phyloP scores from a whole-genome alignment of 2,888 invertebrate species.

The Alentia gelatinosa region DNA sequence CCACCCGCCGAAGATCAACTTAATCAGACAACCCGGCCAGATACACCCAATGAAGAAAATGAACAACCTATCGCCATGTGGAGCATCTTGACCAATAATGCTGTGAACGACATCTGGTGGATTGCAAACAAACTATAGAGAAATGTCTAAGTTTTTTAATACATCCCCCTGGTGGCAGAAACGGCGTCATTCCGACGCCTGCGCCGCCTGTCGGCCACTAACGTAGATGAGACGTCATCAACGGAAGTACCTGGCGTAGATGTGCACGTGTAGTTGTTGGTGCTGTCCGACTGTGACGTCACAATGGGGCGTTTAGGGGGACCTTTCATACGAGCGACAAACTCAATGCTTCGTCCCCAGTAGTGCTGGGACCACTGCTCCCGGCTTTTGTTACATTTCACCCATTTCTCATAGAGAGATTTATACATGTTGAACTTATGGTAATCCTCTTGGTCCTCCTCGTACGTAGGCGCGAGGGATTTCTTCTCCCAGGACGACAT shows the following conservation, averaged over 20 bases:
- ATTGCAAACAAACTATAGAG: not conserved
- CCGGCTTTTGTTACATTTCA: not conserved
- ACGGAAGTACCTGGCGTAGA: not conserved
- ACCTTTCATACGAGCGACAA: constrained; percentile 24
- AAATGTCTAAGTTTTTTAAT: not conserved
- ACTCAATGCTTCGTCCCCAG: not conserved
- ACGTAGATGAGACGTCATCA: not conserved
- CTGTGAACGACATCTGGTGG: not conserved
- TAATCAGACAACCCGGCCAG: too few relatives aligned
- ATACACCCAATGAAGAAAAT: too few relatives aligned
- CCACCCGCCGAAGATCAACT: too few relatives aligned
- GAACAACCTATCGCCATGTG: too few relatives aligned
- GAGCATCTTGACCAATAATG: too few relatives aligned
- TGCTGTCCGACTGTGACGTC: not conserved
- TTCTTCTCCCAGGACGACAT: constrained; percentile 29
- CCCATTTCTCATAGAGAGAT: constrained; percentile 32
- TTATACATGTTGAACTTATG: constrained; percentile 6
- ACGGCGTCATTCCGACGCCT: constrained; percentile 4
- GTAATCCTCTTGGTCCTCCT: constrained; percentile 27
- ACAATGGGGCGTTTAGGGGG: not conserved
- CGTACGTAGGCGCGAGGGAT: not conserved
- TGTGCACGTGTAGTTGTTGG: not conserved
- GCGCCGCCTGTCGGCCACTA: constrained; percentile 37
- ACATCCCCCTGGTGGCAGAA: not conserved
- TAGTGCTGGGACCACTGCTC: constrained; percentile 29